Conservation (phyloP, 1,140 invertebrate genomes). For the Nylanderia fulva region DNA sequence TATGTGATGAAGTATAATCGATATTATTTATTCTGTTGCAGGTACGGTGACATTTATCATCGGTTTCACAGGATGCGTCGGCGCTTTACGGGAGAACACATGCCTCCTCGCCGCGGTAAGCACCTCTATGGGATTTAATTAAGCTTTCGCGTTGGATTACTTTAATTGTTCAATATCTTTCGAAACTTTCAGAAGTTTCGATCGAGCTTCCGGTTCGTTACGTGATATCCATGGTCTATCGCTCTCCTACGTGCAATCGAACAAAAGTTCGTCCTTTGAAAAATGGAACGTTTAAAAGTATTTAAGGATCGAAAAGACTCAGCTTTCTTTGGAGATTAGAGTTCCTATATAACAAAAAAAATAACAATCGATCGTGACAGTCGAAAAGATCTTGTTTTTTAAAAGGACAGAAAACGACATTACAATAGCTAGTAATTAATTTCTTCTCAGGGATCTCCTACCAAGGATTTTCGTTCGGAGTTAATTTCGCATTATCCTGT, state of each 20-base stretch:
- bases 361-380: neutral
- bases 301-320: neutral
- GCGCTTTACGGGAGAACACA: slow-evolving; percentile 95
- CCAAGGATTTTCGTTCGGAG: neutral
- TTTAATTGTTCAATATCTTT: slow-evolving; percentile 48
- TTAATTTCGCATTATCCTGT: slow-evolving; percentile 74
- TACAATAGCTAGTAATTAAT: neutral
- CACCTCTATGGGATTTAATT: slow-evolving; percentile 67
- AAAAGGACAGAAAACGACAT: neutral
- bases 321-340: slow-evolving; percentile 22
- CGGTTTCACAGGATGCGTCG: slow-evolving; percentile 98
- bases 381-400: neutral
- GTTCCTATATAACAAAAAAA: neutral
- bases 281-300: slow-evolving; percentile 45
- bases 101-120: slow-evolving; percentile 95
- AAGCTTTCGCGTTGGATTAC: slow-evolving; percentile 30
- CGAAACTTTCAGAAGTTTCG: slow-evolving; percentile 46
- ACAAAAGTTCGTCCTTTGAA: slow-evolving; percentile 37
- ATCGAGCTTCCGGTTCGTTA: slow-evolving; percentile 52
- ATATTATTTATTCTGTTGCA: slow-evolving; percentile 81
- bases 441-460: neutral
- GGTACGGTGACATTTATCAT: slow-evolving; percentile 97
- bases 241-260: slow-evolving; percentile 4
- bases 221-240: slow-evolving; percentile 48
- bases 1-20: slow-evolving; percentile 39